Evolutionary conservation across 2,797 vertebrate species (phyloP), one percentile per base, ranked within the genome.

Genomic region (Cottoperca gobio): DNA sequence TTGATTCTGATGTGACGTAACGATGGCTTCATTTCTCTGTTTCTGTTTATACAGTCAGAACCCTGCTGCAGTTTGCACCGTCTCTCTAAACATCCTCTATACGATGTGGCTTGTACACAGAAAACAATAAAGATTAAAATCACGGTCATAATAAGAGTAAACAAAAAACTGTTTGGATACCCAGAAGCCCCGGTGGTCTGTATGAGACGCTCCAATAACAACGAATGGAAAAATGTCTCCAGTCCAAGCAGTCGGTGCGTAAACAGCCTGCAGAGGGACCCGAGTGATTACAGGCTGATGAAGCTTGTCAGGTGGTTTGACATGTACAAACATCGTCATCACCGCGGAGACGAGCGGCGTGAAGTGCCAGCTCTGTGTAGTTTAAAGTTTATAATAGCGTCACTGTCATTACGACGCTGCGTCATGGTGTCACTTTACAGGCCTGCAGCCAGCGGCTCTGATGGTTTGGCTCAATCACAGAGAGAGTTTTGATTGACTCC

Each of bases 221-320:
- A 19, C 33, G 7, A 46, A 42, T 19, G 31, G 31, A 46, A 57
- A 70, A 31, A 14, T 19, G 46, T 13, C 46, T 77, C 21, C 17
- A 8, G 23, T 54, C 1, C 39, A 8, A 12, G 21, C 49, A 19
- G 37, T 42, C 3, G 2, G 64, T 0, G 17, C 28, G 23, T 50
- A 70, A 59, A 76, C 45, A 66, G 74, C 24, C 52, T 49, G 54
- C 39, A 24, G 70, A 33, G 50, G 49, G 60, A 50, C 6, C 46
- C 6, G 48, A 50, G 67, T 8, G 26, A 61, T 73, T 67, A 61
- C 54, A 54, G 45, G 40, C 54, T 50, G 46, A 10, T 53, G 33
- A 37, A 37, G 26, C 50, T 50, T 0, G 23, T 63, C 35, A n/a
- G 26, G 19, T 2, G 57, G 74, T 45, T 45, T 59, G 57, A 77